Percentiles rank a stretch among this genome's conserved stretches.
phyloP scores from a whole-genome alignment of 2,113 vertebrate species.

The Heterotis niloticus region DNA sequence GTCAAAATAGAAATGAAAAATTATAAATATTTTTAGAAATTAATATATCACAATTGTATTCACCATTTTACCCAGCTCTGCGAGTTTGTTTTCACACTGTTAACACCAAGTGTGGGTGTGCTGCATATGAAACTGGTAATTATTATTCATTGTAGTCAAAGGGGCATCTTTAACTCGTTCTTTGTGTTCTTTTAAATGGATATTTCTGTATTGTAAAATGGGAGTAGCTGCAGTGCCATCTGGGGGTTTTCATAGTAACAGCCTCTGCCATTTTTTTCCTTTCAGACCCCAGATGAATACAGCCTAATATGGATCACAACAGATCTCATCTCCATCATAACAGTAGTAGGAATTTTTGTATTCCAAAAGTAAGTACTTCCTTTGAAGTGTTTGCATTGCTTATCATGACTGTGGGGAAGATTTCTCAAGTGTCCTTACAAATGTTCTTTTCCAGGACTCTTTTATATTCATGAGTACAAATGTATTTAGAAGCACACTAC shows the following conservation, averaged over 20 bases:
- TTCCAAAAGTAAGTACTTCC: conserved; percentile 89
- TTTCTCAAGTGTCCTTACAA: background rate
- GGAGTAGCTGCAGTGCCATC: conserved; percentile 35
- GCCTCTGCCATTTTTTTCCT: conserved; percentile 17
- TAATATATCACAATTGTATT: too few relatives aligned
- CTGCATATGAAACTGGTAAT: too few relatives aligned
- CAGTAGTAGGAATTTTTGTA: conserved; percentile 88
- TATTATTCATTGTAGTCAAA: too few relatives aligned
- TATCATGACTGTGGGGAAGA: background rate
- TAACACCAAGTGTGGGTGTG: too few relatives aligned
- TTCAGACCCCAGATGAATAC: conserved; percentile 86
- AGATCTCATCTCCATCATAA: conserved; percentile 83
- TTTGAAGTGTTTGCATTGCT: background rate
- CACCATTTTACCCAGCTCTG: too few relatives aligned
- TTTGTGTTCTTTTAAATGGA: too few relatives aligned
- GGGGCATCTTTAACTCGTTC: too few relatives aligned
- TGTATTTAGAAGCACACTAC: background rate
- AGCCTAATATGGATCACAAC: conserved; percentile 83
- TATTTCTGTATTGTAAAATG: background rate
- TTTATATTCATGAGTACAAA: background rate
- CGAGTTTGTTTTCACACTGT: too few relatives aligned
- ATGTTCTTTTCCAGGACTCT: background rate
- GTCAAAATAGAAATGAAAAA: too few relatives aligned
- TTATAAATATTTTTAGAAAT: too few relatives aligned
- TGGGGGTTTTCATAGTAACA: conserved; percentile 35